These are phyloP conservation scores for Microcebus lehilahytsara DNA, from an alignment of 2,113 vertebrate genomes.

Conservation along the genomic window DNA sequence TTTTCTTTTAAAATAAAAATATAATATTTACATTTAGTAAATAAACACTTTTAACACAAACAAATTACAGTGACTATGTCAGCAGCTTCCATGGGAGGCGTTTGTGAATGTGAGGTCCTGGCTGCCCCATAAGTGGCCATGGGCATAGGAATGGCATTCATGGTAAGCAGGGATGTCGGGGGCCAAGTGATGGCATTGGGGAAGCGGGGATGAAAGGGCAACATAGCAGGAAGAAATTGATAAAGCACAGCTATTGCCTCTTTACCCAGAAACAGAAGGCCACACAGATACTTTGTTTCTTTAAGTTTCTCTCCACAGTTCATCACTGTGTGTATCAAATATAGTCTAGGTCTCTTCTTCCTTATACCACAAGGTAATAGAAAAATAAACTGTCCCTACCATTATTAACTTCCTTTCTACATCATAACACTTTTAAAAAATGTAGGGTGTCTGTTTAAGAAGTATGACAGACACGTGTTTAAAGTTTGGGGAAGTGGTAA, in stretches of 20 bases:
- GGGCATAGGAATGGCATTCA: neutral
- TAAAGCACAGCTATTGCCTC: neutral
- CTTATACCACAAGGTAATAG: neutral
- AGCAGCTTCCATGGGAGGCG: neutral
- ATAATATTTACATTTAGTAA: neutral
- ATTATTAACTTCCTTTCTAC: neutral
- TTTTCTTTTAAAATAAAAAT: conserved; percentile 36
- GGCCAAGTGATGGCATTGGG: neutral
- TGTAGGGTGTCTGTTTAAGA: neutral
- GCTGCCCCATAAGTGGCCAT: neutral
- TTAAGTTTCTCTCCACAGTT: neutral
- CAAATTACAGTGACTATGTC: neutral
- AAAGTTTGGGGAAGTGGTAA: neutral
- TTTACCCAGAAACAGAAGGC: neutral
- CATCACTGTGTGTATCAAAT: neutral
- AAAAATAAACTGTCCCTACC: neutral
- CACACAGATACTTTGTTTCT: neutral
- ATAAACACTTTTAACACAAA: conserved; percentile 7
- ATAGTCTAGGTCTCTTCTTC: neutral
- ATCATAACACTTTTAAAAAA: neutral
- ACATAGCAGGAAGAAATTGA: neutral
- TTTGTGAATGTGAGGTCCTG: neutral
- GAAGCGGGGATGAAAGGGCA: neutral
- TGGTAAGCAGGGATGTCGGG: neutral
- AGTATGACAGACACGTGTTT: neutral